Percentiles rank a stretch among this genome's conserved stretches.
Conservation (phyloP, 37 sponge, comb jelly and placozoan genomes). For the Mnemiopsis leidyi region DNA sequence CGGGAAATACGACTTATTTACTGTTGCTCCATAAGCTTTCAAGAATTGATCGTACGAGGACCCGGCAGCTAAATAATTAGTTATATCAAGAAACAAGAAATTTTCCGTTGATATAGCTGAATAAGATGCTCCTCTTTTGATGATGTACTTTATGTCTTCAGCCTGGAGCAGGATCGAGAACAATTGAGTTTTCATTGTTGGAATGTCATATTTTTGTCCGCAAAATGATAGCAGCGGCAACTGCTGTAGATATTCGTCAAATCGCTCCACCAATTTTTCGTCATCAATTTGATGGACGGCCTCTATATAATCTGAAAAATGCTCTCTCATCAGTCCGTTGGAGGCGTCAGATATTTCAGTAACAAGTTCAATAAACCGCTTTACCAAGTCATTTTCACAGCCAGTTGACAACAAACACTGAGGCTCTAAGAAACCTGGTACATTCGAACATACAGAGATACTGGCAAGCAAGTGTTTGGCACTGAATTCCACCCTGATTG, state of each 20-base stretch:
- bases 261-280: neutral
- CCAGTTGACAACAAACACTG: neutral
- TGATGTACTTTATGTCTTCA: neutral
- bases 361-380: neutral
- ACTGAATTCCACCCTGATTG: neutral
- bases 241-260: neutral
- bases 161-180: neutral
- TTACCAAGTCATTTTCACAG: neutral
- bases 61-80: neutral
- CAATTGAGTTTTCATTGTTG: neutral
- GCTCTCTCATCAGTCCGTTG: neutral
- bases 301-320: neutral
- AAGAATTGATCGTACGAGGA: neutral
- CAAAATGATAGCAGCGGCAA: neutral
- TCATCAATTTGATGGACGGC: neutral
- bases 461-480: neutral
- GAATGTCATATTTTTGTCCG: neutral
- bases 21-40: neutral
- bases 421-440: neutral
- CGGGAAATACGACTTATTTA: neutral
- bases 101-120: neutral
- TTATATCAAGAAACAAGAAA: neutral
- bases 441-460: conserved; percentile 20
- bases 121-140: neutral
- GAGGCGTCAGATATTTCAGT: neutral